Evolutionary conservation across 2,888 invertebrate genomes (phyloP), one percentile per base, ranked within the genome.

Genomic region (Morpho helenor): DNA sequence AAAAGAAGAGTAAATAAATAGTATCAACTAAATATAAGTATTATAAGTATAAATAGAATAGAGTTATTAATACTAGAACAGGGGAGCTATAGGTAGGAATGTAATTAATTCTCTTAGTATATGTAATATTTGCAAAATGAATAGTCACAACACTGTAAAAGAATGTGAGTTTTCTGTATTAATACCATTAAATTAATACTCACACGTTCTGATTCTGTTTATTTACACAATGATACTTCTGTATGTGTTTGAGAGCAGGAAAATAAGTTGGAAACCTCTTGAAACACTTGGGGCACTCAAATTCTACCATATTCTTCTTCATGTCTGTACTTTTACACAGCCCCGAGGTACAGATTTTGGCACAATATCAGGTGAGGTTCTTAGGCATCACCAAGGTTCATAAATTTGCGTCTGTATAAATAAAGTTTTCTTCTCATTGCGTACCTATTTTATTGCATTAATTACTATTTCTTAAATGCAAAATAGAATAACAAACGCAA

Each of bases 241-340:
- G 78, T 60, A 87, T 82, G 44, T 87, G 87, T 65, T 72, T 77
- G 8, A 66, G 67, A 0, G 86, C 81, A 4, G 77, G 69, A 48
- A 79, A 82, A 51, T 78, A 80, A 1, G 75, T 73, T 2, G 66
- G 58, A 45, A 80, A 87, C 2, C 66, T 49, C 53, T 67, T 68
- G 0, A 58, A 47, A 61, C 87, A 87, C 48, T 74, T 69, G 0
- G 87, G 87, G 47, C 87, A 87, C 56, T 77, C 74, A 52, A 84
- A 87, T 31, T 77, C 72, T 0, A 74, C 68, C 54, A 70, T 77
- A 7, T 62, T 65, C 16, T 49, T 55, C 46, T 47, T 51, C 44
- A 48, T 10, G 8, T 46, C 40, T n/a, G 10, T 9, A 22, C 7
- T 7, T 41, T 43, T 22, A 39, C 46, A 7, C 39, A 22, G 7